Conservation (phyloP, 2,888 invertebrate species). For the Acronicta psi region DNA sequence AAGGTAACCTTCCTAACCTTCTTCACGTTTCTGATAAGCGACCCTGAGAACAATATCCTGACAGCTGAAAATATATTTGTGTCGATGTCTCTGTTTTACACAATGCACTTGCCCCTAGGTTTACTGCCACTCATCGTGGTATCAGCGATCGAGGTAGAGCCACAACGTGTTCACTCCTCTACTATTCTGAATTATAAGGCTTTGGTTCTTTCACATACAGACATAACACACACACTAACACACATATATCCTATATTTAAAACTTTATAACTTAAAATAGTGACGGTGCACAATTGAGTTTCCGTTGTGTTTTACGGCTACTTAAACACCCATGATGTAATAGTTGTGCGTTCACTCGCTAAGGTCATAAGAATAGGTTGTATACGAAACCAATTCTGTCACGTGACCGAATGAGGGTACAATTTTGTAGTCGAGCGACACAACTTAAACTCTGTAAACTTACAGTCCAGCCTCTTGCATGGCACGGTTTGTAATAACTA, state of each 20-base stretch:
- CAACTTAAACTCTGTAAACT: slow-evolving; percentile 42
- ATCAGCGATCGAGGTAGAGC: slow-evolving; percentile 92
- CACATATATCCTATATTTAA: slow-evolving; percentile 52
- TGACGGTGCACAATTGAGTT: slow-evolving; percentile 38
- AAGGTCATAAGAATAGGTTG: slow-evolving; percentile 5
- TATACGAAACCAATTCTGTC: neutral
- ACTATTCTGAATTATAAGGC: slow-evolving; percentile 63
- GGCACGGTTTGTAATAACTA: slow-evolving; percentile 58
- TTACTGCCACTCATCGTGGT: slow-evolving; percentile 94
- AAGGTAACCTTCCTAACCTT: slow-evolving; percentile 96
- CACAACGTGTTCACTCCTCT: slow-evolving; percentile 53
- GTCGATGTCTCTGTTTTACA: slow-evolving; percentile 95
- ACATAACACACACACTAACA: slow-evolving; percentile 68
- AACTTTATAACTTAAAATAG: slow-evolving; percentile 27
- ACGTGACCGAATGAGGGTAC: slow-evolving; percentile 11
- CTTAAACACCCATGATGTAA: slow-evolving; percentile 16
- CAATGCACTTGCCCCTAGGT: slow-evolving; percentile 95
- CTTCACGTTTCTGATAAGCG: slow-evolving; percentile 93
- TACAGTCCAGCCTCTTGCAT: slow-evolving; percentile 56
- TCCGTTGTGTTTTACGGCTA: slow-evolving; percentile 43
- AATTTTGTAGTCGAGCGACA: slow-evolving; percentile 21
- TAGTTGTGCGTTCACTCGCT: slow-evolving; percentile 23
- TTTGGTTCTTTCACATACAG: slow-evolving; percentile 74
- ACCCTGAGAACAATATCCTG: slow-evolving; percentile 91
- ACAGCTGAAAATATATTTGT: slow-evolving; percentile 96